phyloP scores from a whole-genome alignment of 2,797 vertebrate genomes.

The Tauraco hartlaubi region DNA sequence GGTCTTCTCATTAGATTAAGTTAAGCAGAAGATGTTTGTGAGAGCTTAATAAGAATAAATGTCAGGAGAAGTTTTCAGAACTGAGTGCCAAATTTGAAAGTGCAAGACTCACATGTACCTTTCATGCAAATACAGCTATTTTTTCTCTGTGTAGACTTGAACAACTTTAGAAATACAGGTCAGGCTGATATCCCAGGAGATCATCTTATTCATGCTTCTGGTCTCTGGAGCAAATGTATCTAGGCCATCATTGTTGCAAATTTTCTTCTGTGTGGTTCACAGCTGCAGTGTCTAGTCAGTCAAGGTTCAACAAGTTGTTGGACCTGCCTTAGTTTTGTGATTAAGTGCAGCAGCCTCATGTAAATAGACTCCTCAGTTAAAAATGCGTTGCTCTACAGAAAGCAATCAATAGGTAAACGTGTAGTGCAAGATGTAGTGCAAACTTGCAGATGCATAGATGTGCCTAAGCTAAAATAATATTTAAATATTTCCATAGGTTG shows the following conservation, averaged over 20 bases:
- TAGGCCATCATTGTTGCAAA: background rate
- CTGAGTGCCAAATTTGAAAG: background rate
- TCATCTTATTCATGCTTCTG: background rate
- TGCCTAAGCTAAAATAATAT: background rate
- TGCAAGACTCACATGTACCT: background rate
- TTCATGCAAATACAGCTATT: background rate
- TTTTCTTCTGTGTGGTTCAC: background rate
- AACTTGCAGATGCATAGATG: background rate
- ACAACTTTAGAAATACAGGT: background rate
- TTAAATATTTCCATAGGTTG: background rate
- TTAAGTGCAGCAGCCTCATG: background rate
- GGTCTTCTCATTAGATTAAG: background rate
- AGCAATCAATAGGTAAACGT: background rate
- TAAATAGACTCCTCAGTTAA: background rate
- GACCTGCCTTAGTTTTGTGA: background rate
- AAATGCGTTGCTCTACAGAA: background rate
- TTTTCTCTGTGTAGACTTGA: background rate
- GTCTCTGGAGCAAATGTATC: background rate
- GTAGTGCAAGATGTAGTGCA: background rate
- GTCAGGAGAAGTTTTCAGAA: background rate
- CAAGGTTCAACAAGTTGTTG: background rate
- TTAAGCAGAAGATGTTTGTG: conserved; percentile 13
- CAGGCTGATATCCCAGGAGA: background rate
- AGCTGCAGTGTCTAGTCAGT: background rate
- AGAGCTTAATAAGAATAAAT: conserved; percentile 9